A percentile compares a stretch with the other conserved stretches of the same genome.
Conservation (phyloP, 2,888 invertebrate species). For the Neuroscelio doddi region DNA sequence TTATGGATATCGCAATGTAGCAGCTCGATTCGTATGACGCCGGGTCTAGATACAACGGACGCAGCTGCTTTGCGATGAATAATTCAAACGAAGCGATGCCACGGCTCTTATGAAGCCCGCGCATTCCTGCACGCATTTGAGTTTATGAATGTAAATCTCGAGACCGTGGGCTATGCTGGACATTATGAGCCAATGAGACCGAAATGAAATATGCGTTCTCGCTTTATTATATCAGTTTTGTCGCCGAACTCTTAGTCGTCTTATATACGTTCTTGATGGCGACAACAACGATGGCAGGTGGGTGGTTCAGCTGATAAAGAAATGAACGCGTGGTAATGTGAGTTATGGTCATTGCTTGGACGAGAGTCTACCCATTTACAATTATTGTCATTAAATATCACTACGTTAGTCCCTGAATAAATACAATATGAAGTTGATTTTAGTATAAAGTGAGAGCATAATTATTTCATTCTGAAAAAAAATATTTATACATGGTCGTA, state of each 20-base stretch:
- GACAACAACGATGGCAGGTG: constrained; percentile 40
- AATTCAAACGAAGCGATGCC: constrained; percentile 51
- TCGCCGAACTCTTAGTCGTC: constrained; percentile 43
- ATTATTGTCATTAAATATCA: constrained; percentile 25
- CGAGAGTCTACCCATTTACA: constrained; percentile 23
- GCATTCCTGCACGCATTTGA: constrained; percentile 68
- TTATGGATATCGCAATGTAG: constrained; percentile 42
- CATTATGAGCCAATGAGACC: constrained; percentile 63
- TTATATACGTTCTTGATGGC: constrained; percentile 14
- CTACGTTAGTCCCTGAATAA: constrained; percentile 19
- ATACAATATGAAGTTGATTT: constrained; percentile 15
- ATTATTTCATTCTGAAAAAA: too few species aligned
- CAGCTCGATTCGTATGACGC: constrained; percentile 30
- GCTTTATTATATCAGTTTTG: constrained; percentile 60
- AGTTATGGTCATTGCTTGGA: constrained; percentile 23
- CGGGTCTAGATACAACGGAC: constrained; percentile 36
- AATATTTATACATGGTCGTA: too few species aligned
- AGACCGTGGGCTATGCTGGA: constrained; percentile 37
- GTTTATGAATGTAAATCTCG: constrained; percentile 59
- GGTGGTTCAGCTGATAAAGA: constrained; percentile 36
- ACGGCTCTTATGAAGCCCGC: constrained; percentile 54
- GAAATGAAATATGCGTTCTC: constrained; percentile 63
- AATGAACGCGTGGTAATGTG: constrained; percentile 29
- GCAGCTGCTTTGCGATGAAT: constrained; percentile 46
- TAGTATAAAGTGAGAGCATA: constrained; percentile 17